These are phyloP conservation scores for Drosophila kanapiae DNA, from an alignment of 1,140 invertebrate species.

Conservation along the genomic window DNA sequence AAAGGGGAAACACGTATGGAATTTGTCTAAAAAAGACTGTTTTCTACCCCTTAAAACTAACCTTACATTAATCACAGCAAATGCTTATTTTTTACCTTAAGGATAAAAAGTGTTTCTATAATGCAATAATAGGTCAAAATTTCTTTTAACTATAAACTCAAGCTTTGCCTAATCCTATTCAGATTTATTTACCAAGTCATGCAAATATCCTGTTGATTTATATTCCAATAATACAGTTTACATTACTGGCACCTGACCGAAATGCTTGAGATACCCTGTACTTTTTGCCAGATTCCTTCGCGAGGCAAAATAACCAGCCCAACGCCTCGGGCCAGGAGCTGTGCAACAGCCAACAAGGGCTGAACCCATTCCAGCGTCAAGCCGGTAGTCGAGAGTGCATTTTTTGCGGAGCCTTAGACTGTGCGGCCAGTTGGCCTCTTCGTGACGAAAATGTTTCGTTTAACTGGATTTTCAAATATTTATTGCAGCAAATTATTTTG, in stretches of 20 bases:
- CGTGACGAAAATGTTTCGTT: slow-evolving; percentile 82
- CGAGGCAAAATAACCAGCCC: slow-evolving; percentile 2
- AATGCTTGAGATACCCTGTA: slow-evolving; percentile 7
- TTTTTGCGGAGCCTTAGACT: slow-evolving; percentile 55
- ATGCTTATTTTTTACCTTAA: too few relatives aligned
- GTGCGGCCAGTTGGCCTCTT: slow-evolving; percentile 57
- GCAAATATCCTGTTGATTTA: not conserved
- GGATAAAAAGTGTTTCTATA: not conserved
- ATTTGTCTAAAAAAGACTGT: not conserved
- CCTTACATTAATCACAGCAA: too few relatives aligned
- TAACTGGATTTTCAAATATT: slow-evolving; percentile 84
- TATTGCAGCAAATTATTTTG: slow-evolving; percentile 84
- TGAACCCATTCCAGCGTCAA: not conserved
- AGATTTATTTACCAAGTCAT: not conserved
- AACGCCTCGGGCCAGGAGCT: slow-evolving; percentile 25
- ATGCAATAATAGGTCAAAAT: not conserved
- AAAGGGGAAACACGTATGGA: slow-evolving; percentile 1
- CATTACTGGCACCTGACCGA: too few relatives aligned
- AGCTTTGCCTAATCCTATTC: not conserved
- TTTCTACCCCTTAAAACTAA: not conserved
- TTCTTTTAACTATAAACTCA: too few relatives aligned
- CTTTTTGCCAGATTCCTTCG: slow-evolving; percentile 13
- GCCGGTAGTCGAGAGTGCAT: slow-evolving; percentile 23
- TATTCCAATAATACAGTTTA: too few relatives aligned
- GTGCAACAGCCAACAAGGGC: not conserved